Evolutionary conservation across 2,797 vertebrate species (phyloP).

Genomic region (Propithecus deckenii): DNA sequence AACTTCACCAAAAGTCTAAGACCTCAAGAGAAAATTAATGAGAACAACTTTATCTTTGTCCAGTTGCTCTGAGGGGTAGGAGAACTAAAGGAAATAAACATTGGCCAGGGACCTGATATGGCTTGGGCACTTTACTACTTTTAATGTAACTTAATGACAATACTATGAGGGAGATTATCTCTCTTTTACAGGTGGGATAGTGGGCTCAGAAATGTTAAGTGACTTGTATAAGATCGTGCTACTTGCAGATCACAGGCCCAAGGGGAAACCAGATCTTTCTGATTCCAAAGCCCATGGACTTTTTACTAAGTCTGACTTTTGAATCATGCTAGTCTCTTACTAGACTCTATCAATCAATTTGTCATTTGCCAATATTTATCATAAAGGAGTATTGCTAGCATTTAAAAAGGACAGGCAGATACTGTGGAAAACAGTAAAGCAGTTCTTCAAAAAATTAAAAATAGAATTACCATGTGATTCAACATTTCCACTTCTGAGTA

Average conservation of each 20-base stretch:
- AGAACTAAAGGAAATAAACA: background rate
- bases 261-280: background rate
- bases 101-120: background rate
- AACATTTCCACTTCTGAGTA: background rate
- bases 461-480: background rate
- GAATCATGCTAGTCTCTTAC: background rate
- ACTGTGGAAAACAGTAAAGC: background rate
- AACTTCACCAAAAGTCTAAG: background rate
- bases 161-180: background rate
- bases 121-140: background rate
- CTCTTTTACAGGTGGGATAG: background rate
- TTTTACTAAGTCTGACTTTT: background rate
- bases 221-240: background rate
- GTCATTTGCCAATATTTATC: background rate
- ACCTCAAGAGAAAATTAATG: background rate
- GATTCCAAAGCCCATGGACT: background rate
- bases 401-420: background rate
- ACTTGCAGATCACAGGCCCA: background rate
- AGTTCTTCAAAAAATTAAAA: background rate
- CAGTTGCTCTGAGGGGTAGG: background rate
- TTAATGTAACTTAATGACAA: background rate
- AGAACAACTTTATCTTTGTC: background rate
- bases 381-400: background rate
- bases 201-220: background rate
- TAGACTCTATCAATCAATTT: background rate